These are phyloP conservation scores for Scophthalmus maximus DNA, from an alignment of 2,113 vertebrate genomes.

Conservation along the genomic window DNA sequence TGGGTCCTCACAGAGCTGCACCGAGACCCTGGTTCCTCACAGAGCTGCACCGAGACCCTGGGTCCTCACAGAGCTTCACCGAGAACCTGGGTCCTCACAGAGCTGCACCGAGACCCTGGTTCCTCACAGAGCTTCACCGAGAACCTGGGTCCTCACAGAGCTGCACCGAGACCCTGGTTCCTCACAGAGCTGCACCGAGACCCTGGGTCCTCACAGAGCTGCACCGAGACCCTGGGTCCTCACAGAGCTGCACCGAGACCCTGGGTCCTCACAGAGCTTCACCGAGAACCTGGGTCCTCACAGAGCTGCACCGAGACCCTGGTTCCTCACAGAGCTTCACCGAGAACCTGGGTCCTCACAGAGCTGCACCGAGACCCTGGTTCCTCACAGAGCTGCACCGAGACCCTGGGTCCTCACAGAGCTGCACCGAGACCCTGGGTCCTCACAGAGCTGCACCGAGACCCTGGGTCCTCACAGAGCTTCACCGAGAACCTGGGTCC, in stretches of 20 bases:
- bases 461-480: constrained; percentile 26
- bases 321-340: too few species aligned
- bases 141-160: constrained; percentile 27
- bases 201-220: constrained; percentile 36
- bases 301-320: constrained; percentile 75
- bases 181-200: constrained; percentile 9
- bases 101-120: too few species aligned
- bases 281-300: neutral
- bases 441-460: constrained; percentile 9
- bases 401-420: too few species aligned
- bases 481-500: constrained; percentile 78
- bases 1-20: too few species aligned
- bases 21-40: neutral
- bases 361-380: neutral
- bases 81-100: too few species aligned
- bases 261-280: constrained; percentile 9
- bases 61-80: neutral
- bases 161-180: constrained; percentile 73
- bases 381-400: constrained; percentile 69
- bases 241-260: neutral
- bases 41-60: neutral
- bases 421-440: neutral
- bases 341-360: neutral
- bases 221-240: constrained; percentile 78
- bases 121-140: neutral